phyloP scores from a whole-genome alignment of 1,140 invertebrate species.

The Batillaria attramentaria region DNA sequence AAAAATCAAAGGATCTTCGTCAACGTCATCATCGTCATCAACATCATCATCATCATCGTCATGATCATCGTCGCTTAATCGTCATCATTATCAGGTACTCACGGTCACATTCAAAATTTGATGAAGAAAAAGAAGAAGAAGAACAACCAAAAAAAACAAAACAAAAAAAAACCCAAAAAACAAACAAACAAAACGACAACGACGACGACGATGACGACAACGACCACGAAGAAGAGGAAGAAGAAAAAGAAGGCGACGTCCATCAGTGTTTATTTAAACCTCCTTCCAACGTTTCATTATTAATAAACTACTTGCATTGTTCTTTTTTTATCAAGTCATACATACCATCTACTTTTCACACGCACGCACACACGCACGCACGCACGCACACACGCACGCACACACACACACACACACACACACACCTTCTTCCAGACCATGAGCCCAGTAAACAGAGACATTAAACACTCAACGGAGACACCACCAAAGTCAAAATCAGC shows the following conservation, averaged over 20 bases:
- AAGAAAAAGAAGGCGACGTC: not conserved
- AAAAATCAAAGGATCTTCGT: too few species aligned
- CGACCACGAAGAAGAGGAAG: not conserved
- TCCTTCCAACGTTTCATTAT: not conserved
- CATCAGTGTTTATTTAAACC: not conserved
- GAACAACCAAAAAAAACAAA: too few species aligned
- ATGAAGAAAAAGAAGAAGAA: too few species aligned
- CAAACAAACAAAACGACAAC: not conserved
- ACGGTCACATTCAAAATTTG: too few species aligned
- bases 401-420: constrained; percentile 12
- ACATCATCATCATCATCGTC: not conserved
- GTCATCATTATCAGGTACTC: too few species aligned
- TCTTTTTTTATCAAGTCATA: too few species aligned
- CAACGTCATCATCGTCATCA: not conserved
- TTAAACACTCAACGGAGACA: too few species aligned
- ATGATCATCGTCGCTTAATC: not conserved
- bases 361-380: not conserved
- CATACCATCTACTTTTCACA: not conserved
- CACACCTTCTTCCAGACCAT: too few species aligned
- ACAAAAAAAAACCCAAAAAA: too few species aligned
- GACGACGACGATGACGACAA: not conserved
- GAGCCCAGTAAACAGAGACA: too few species aligned
- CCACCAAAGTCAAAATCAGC: too few species aligned
- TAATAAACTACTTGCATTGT: too few species aligned
- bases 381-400: constrained; percentile 7